Base-by-base conservation (phyloP, 2,888 invertebrate genomes). In the Ptilodon capucinus region DNA sequence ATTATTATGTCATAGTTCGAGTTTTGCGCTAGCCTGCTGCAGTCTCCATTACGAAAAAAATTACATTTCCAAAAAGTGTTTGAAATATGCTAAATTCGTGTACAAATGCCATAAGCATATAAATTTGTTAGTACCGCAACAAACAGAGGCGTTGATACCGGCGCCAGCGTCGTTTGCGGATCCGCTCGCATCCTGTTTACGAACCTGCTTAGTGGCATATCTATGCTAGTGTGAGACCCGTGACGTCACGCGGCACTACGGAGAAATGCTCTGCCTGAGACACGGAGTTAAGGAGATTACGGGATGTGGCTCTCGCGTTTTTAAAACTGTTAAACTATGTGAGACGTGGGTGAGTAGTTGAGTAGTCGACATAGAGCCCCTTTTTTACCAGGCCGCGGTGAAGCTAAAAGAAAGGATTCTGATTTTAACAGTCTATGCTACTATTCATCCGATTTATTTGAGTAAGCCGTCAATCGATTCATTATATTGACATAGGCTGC, bases 191-290 rank as follows among this genome's bases (percentile, higher is more conserved):
- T 68, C 68, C 69, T 64, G 60, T 73, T 67, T 69, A 68, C 67
- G 65, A 75, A 71, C 66, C 61, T 68, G 68, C 67, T 72, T 68
- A 68, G 64, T 65, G 63, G 69, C 71, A 71, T 76, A 70, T 65
- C 68, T 64, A 54, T 58, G 61, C 66, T 62, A 59, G 68, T 59
- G 68, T 60, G 62, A 66, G 28, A 17, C 2, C 16, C 16, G 35
- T 35, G 14, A 17, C 17, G 17, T 35, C 35, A 35, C 35, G 43
- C 49, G 45, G 25, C 42, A 23, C 30, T 50, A 49, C 57, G 44
- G 40, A 44, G 56, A 65, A 52, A 52, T 21, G 46, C 16, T 40
- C 17, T 17, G 38, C 23, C 9, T 17, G 17, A n/a, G 25, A 28
- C 32, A 48, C 35, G 34, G 42, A 25, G 30, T 40, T 48, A 57